These are phyloP conservation scores for Elanus axillaris DNA, from an alignment of 2,113 vertebrate species.

Conservation along the genomic window DNA sequence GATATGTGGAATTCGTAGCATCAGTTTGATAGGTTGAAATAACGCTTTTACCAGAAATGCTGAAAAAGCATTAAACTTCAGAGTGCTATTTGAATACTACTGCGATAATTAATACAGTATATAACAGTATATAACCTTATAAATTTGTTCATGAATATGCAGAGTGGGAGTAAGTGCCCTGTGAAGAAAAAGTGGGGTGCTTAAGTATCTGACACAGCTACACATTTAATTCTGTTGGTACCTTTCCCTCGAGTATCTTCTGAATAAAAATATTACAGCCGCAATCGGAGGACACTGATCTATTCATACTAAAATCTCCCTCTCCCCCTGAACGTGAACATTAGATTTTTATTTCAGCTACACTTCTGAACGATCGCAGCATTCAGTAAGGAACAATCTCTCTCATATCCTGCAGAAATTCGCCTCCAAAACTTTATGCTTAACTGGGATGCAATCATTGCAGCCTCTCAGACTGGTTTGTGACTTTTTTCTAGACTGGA, in stretches of 20 bases:
- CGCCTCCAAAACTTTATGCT: neutral
- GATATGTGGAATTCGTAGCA: neutral
- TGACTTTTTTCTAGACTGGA: neutral
- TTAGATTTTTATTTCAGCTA: neutral
- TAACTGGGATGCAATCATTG: neutral
- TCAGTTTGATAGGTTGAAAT: neutral
- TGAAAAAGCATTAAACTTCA: slow-evolving; percentile 4
- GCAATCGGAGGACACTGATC: neutral
- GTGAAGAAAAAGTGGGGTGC: slow-evolving; percentile 16
- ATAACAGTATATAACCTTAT: too few relatives aligned
- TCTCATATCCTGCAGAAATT: neutral
- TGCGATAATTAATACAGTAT: slow-evolving; percentile 20
- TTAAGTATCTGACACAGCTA: slow-evolving; percentile 48
- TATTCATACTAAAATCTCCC: neutral
- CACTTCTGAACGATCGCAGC: neutral
- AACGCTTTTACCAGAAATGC: neutral
- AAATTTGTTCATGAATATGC: slow-evolving; percentile 44
- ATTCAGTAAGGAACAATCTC: neutral
- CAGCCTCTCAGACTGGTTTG: neutral
- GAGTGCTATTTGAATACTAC: neutral
- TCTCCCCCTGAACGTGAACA: neutral
- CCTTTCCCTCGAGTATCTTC: neutral
- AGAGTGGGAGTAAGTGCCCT: neutral
- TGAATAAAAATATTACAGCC: slow-evolving; percentile 26
- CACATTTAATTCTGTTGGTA: slow-evolving; percentile 24